Base-by-base conservation (phyloP, 2,888 invertebrate species). In the Eretmocerus hayati region DNA sequence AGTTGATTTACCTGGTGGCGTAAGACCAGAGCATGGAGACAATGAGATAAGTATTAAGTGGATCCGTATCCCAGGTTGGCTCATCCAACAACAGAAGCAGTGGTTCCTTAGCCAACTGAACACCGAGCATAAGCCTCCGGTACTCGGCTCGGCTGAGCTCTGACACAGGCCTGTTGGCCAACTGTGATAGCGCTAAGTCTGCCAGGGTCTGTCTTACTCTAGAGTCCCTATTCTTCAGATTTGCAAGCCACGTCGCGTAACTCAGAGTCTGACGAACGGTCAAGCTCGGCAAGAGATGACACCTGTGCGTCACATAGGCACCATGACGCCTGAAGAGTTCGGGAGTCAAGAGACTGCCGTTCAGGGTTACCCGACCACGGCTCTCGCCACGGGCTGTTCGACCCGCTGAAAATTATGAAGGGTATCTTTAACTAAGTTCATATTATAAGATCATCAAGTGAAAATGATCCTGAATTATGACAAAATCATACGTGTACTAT, bases 11-110 rank as follows among this genome's bases (percentile, higher is more conserved):
- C 54, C 54, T 49, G 62, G 91, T 92, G 4, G 90, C 85, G 6
- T 86, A 81, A 61, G 92, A 92, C 20, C 91, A 91, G 3, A 95
- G 76, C 65, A 95, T 95, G 0, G 95, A 94, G 42, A 96, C 85
- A 6, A 97, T 85, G 53, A 97, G 78, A 69, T 95, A 96, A 0
- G 95, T 93, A 63, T 94, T 94, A 44, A 97, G 75, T 0, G 96
- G 93, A 71, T 96, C 95, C 57, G 97, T 76, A 57, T 92, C 92
- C 80, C 89, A 87, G 0, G 95, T 94, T 1, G 95, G 94, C 64
- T 96, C 95, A 66, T 96, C 95, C 55, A 94, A 74, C 1, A 95
- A 77, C 2, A 95, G 72, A 62, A 95, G 80, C 18, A 91, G 84
- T 57, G 96, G 96, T 75, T 97, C 95, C 66, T 92, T 83, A 35